Evolutionary conservation across 2,113 vertebrate genomes (phyloP), one percentile per base, ranked within the genome.

Genomic region (Colistium nudipinnis): DNA sequence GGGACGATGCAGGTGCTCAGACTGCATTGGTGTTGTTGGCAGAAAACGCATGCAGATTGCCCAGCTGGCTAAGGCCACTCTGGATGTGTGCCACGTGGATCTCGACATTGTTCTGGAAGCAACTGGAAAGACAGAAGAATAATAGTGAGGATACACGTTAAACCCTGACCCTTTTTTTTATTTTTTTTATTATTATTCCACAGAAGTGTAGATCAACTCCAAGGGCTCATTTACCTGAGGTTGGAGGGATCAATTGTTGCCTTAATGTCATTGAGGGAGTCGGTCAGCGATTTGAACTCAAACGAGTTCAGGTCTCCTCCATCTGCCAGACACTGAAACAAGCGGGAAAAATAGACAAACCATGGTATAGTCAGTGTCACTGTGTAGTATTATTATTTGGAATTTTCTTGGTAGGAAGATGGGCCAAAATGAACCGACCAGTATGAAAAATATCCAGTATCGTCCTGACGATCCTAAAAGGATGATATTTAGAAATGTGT

Each of bases 1-100:
- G 54, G 73, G 39, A 64, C 9, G 30, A 57, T 48, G 70, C 69
- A 38, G 65, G 45, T 31, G 6, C 75, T 99, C 93, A 99, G 90
- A 96, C 95, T 88, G 95, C 94, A 88, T 98, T 96, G 88, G 98
- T 99, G 89, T 97, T 98, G 87, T 99, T 99, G 79, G 96, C 95
- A 59, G 97, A 91, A 81, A 99, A 99, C 48, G 96, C 98, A 3
- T 99, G 97, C 76, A 99, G 91, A 77, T 98, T 99, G 35, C 98
- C 98, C 93, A 99, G 97, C 90, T 98, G 98, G 91, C 97, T 99
- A 83, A 99, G 93, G 79, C 98, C 98, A 20, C 97, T 99, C 92
- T 99, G 98, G 89, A 99, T 99, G 85, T 99, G 97, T 84, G 96
- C 97, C 84, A 99, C 96, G 0, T 99, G 98, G 90, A 99, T 98